Conservation (phyloP, 2,113 vertebrate genomes). For the Atrichornis clamosus region DNA sequence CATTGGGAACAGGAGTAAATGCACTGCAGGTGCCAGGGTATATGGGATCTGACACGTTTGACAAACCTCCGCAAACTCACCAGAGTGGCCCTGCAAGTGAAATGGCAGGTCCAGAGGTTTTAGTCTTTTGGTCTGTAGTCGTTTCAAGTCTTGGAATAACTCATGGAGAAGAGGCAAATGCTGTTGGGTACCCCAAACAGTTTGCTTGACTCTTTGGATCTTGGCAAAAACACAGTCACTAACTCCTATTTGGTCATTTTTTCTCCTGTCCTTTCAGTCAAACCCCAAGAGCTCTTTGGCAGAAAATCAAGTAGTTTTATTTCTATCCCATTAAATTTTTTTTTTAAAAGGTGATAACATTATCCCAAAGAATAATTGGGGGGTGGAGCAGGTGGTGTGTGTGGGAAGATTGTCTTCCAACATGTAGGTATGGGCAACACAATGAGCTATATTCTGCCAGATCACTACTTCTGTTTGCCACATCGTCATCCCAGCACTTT, state of each 20-base stretch:
- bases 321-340: not conserved
- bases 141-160: not conserved
- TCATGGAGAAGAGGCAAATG: not conserved
- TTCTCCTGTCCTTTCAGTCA: not conserved
- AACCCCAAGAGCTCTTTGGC: not conserved
- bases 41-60: not conserved
- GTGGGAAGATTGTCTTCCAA: not conserved
- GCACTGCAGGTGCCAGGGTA: not conserved
- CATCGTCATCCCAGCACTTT: not conserved
- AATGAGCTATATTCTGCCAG: not conserved
- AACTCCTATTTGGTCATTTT: not conserved
- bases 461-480: not conserved
- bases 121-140: not conserved
- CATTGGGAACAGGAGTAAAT: not conserved
- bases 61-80: not conserved
- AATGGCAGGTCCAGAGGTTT: not conserved
- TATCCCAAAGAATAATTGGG: not conserved
- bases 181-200: accelerated
- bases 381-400: no score
- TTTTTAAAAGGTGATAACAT: not conserved
- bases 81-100: not conserved
- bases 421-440: not conserved
- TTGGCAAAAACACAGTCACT: not conserved
- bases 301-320: not conserved
- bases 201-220: not conserved